Base-by-base conservation (phyloP, 1,140 invertebrate species). In the Apis dorsata region DNA sequence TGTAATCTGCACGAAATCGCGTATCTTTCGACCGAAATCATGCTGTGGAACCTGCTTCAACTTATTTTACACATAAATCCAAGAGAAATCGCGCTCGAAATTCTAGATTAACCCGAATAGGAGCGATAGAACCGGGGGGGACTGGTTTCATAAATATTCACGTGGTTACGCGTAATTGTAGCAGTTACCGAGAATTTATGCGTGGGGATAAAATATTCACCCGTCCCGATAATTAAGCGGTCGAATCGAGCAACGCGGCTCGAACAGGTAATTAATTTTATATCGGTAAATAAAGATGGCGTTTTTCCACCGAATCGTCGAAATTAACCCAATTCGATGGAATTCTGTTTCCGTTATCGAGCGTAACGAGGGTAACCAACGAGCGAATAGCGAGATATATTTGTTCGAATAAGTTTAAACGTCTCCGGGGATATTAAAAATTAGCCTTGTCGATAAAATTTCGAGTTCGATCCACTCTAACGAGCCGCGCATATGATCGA, bases 161-260 rank as follows among this genome's bases (percentile, higher is more conserved):
- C 66, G 66, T 11, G 53, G 55, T 19, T 8, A 28, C 53, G 34
- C 71, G 79, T 66, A 75, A 81, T 74, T 74, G 72, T 66, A 34
- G 53, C 44, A 75, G 44, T 75, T 15, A 28, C 63, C 71, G 12
- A 19, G n/a, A 68, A 76, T 81, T 68, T 68, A 68, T 34, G n/a
- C 72, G 44, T 2, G 1, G 11, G 19, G 15, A 65, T 74, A 80
- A 80, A 80, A 80, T 74, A 80, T 65, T 74, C 49, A 28, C 24
- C 44, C n/a, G 44, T 66, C 53, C 44, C 51, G 34, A 81, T 76
- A 81, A 81, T 81, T 68, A 76, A 81, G 53, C 19, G 62, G n/a
- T 73, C 21, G 59, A 44, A n/a, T 55, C n/a, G 59, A 44, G 44
- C 79, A 55, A 15, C 55, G 55, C 2, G 60, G 24, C 13, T n/a